Evolutionary conservation across 2,113 vertebrate species (phyloP).

Genomic region (Rhadina sibilatrix): DNA sequence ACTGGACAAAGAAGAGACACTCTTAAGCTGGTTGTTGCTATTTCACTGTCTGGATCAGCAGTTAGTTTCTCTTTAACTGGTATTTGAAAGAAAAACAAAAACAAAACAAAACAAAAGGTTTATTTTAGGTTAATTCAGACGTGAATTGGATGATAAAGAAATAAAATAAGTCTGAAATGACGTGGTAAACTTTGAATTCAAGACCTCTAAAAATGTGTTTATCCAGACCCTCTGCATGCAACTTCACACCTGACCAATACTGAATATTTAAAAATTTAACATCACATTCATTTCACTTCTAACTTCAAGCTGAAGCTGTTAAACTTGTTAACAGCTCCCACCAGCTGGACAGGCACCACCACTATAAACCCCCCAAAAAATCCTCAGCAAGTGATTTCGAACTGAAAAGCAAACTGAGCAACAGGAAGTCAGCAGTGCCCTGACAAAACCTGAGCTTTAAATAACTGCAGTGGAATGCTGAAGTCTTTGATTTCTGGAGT

Average conservation of each 20-base stretch:
- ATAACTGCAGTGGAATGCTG: background rate
- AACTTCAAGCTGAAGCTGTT: background rate
- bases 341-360: background rate
- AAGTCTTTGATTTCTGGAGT: background rate
- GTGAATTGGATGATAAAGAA: background rate
- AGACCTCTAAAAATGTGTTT: background rate
- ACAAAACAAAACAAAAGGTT: background rate
- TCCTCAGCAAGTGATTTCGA: background rate
- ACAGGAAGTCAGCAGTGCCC: background rate
- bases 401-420: background rate
- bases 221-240: background rate
- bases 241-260: background rate
- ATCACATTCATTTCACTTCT: background rate
- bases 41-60: constrained; percentile 99
- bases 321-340: background rate
- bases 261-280: background rate
- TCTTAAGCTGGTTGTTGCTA: constrained; percentile 95
- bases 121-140: background rate
- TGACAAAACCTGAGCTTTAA: background rate
- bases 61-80: constrained; percentile 98
- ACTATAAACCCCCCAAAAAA: background rate
- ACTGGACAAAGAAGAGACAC: constrained; percentile 99
- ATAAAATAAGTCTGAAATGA: background rate
- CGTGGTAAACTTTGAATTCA: background rate
- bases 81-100: constrained; percentile 6